Base-by-base conservation (phyloP, 2,888 invertebrate species). In the Gerosis bhagava region DNA sequence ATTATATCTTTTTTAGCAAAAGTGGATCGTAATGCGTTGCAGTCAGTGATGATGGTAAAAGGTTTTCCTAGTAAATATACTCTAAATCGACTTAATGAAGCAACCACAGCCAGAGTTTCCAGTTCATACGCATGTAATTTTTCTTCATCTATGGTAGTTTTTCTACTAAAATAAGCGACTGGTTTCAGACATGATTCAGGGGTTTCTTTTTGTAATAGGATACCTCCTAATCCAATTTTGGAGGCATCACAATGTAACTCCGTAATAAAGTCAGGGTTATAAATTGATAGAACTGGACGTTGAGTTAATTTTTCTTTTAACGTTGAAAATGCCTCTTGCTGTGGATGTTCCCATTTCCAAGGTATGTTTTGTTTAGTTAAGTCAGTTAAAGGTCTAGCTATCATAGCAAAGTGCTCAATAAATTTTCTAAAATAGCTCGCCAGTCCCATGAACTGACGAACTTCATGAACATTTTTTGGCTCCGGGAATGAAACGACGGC, bases 111-210 rank as follows among this genome's bases (percentile, higher is more conserved):
- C 1, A 71, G 41, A 0, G 70, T 67, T 47, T 73, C 52, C 0
- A 73, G 50, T 32, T 75, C 70, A 45, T 71, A 74, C 59, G 50
- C 75, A 66, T 59, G 60, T 26, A 60, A 67, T 4, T 50, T 39
- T 3, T 48, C 36, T 63, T 65, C 65, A 3, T 59, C 60, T 3
- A 12, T 21, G 13, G 53, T 53, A 1, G 63, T 65, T 6, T 60
- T 59, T n/a, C 59, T 32, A 44, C 68, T 72, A 49, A 55, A 72
- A 26, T 57, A 64, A 10, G 69, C 28, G 0, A 65, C 40, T 0
- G 64, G 68, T 43, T 50, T 49, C 3, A 26, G 13, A 11, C 54
- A 53, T n/a, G 57, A 39, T 7, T 24, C 28, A 2, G 13, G 2
- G 28, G 54, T 54, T 6, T 58, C 28, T 37, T 57, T 32, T 0